A percentile compares a stretch with the other conserved stretches of the same genome.
phyloP scores from a whole-genome alignment of 2,888 invertebrate genomes.

The Nezara viridula region DNA sequence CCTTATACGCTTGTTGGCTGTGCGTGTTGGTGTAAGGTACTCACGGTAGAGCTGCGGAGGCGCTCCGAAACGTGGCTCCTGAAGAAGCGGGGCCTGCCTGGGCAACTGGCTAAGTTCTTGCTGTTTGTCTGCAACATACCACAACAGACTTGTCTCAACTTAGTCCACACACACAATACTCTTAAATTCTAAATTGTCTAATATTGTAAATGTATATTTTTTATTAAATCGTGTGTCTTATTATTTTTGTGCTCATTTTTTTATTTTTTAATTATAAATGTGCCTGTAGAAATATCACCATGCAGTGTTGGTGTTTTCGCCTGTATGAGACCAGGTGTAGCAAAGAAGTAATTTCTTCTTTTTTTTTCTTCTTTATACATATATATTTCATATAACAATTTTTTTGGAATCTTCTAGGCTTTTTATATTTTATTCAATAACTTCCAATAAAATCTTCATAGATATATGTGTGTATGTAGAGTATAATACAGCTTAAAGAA shows the following conservation, averaged over 20 bases:
- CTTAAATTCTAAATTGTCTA: conserved; percentile 15
- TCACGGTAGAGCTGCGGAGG: conserved; percentile 91
- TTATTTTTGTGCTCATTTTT: background rate
- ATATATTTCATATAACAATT: too few species aligned
- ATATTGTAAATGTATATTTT: conserved; percentile 17
- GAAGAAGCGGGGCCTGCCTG: conserved; percentile 77
- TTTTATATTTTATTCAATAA: too few species aligned
- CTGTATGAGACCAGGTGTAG: background rate
- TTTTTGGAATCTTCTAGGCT: too few species aligned
- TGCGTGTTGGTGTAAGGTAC: conserved; percentile 69
- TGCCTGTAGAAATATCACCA: conserved; percentile 45
- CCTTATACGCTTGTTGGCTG: conserved; percentile 39
- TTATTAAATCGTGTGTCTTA: background rate
- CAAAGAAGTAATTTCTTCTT: background rate
- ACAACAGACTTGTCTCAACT: conserved; percentile 31
- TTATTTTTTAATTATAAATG: background rate
- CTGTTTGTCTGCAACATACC: conserved; percentile 65
- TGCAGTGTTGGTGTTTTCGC: conserved; percentile 30
- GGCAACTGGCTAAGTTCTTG: conserved; percentile 69
- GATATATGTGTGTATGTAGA: background rate
- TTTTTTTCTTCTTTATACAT: too few species aligned
- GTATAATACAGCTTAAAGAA: background rate
- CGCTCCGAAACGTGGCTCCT: conserved; percentile 90
- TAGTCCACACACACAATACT: conserved; percentile 7
- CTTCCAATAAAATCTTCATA: too few species aligned